Evolutionary conservation across 2,113 vertebrate species (phyloP), one percentile per base, ranked within the genome.

Genomic region (Nerophis lumbriciformis): DNA sequence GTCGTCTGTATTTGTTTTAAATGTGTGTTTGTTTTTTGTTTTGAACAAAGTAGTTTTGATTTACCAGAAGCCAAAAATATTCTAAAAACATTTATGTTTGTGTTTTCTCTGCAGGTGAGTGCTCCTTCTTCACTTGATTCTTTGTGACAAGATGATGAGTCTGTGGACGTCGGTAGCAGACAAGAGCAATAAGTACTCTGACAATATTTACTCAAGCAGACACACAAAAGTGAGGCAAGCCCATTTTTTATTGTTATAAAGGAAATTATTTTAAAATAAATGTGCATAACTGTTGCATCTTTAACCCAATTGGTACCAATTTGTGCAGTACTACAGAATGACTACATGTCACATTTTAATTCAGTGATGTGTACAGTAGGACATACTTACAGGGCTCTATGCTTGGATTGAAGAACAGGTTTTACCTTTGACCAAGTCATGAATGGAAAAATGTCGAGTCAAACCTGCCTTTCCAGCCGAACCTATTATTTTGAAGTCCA

Each of bases 61-160:
- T 55, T 5, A 7, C 37, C 49, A 52, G 15, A 14, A 42, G 3
- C 51, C 4, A n/a, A 21, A 45, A 7, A 45, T 49, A 8, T 45
- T 53, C 68, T 79, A 56, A 77, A 19, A n/a, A 5, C 13, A 16
- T 53, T 13, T 83, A 7, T 78, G 6, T 76, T 49, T 84, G 14
- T 80, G n/a, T 64, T 5, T 54, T 58, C 86, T 59, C 81, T 83
- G 21, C 73, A 90, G 88, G 89, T 91, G 81, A 90, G 89, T 90
- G 59, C 16, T 35, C 54, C 60, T 50, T 56, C 52, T 54, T 65
- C 63, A 65, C 36, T 60, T 45, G 11, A 77, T 44, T 51, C 45
- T 6, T 44, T 74, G 56, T 47, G 63, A 60, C 10, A 16, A 48
- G 66, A 75, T 1, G 42, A 44, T 44, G 39, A 13, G 42, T 15